Percentiles rank a stretch among this genome's conserved stretches.
Evolutionary conservation across 92 coral and sea anemone genomes (phyloP).

Genomic region (Heteractis magnifica): DNA sequence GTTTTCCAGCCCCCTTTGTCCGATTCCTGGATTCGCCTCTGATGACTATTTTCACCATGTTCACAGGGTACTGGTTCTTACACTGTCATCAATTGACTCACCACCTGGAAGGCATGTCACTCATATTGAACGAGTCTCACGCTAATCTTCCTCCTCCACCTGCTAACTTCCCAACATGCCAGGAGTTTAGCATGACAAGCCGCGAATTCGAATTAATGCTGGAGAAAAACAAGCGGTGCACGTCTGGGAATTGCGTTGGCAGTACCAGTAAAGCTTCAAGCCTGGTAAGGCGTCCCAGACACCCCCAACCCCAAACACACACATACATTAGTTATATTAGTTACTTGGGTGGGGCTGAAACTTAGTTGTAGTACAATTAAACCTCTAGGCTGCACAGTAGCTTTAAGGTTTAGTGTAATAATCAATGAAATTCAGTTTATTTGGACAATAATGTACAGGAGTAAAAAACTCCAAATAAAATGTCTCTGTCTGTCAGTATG

Average conservation of each 20-base stretch:
- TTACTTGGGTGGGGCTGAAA: no score
- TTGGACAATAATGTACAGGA: no score
- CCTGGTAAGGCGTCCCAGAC: neutral
- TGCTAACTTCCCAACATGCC: conserved; percentile 42
- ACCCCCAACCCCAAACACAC: no score
- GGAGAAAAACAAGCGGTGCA: conserved; percentile 35
- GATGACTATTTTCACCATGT: neutral
- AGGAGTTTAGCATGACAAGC: conserved; percentile 27
- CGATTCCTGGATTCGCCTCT: neutral
- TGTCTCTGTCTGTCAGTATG: no score
- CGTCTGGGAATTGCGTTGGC: neutral
- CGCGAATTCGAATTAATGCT: conserved; percentile 31
- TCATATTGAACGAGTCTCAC: conserved; percentile 38
- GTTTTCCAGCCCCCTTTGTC: neutral
- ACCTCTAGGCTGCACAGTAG: no score
- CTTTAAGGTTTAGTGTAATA: no score
- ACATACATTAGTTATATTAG: no score
- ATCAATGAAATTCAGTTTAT: no score
- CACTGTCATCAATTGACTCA: conserved; percentile 53
- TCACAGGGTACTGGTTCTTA: conserved; percentile 55
- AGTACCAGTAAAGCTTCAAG: neutral
- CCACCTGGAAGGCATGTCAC: conserved; percentile 49
- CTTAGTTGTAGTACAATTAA: no score
- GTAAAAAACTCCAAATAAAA: no score
- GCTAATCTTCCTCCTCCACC: conserved; percentile 49